Evolutionary conservation across 2,888 invertebrate genomes (phyloP).

Genomic region (Odontocolon sp.): DNA sequence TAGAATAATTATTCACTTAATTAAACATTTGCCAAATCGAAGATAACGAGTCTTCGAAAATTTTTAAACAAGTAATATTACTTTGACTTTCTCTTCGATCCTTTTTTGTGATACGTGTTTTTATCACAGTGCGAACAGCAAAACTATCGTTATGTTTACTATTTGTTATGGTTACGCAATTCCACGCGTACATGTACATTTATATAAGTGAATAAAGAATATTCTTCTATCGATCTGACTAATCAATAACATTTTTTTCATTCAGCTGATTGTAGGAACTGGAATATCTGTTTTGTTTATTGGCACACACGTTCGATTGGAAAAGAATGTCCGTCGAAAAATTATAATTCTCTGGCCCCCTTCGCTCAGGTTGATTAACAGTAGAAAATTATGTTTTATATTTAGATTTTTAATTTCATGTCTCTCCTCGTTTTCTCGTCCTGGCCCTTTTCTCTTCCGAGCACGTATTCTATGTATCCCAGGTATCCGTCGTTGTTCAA

Average conservation of each 20-base stretch:
- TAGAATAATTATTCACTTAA: too few species aligned
- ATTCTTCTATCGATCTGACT: conserved; percentile 12
- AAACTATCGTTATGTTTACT: too few species aligned
- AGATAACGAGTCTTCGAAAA: background rate
- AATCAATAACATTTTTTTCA: background rate
- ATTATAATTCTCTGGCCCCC: conserved; percentile 34
- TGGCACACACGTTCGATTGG: conserved; percentile 18
- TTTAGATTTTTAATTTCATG: conserved; percentile 64
- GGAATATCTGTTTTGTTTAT: conserved; percentile 18
- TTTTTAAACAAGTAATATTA: background rate
- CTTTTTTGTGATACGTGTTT: background rate
- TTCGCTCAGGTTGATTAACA: conserved; percentile 12
- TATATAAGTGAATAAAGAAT: conserved; percentile 14
- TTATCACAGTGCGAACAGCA: background rate
- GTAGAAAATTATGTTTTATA: conserved; percentile 44
- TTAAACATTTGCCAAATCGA: too few species aligned
- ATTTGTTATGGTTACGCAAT: too few species aligned
- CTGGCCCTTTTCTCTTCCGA: conserved; percentile 78
- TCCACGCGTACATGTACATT: background rate
- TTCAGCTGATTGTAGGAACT: conserved; percentile 4
- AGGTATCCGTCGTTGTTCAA: conserved; percentile 92
- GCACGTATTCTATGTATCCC: conserved; percentile 90
- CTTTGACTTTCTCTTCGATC: background rate
- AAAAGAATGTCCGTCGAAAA: conserved; percentile 45
- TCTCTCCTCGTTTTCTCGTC: conserved; percentile 49